Evolutionary conservation across 1,140 invertebrate genomes (phyloP), one percentile per base, ranked within the genome.

Genomic region (Aculops lycopersici): DNA sequence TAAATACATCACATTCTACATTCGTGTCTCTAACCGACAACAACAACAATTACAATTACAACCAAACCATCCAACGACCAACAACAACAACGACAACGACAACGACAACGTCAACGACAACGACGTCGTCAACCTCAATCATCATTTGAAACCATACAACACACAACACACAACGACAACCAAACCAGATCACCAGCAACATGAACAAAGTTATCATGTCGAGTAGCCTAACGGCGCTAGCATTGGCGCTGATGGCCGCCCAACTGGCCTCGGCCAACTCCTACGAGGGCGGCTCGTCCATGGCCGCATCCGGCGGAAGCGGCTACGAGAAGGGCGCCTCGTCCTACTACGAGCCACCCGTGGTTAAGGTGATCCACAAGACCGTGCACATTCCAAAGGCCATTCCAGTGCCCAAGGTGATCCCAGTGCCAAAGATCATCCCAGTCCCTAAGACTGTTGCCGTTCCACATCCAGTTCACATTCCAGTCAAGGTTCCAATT

Each of bases 351-450:
- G 44, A 45, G 20, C 44, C 44, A 4, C 44, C 44, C 12, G 38
- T 46, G 8, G 38, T 40, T 4, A 46, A 46, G 37, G 45, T 47
- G 12, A 55, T 56, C 39, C 52, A 55, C 38, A 52, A 50, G 18
- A 43, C 42, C 5, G 47, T 49, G 35, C 54, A 53, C 42, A 53
- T 55, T 14, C 52, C 47, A 21, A 51, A 47, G 36, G 41, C 42
- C 13, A 44, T 49, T 19, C 46, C 45, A 36, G 44, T 49, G 15
- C 46, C 44, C 20, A 48, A 47, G 41, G 41, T 48, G 3, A 41
- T 48, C 17, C 43, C 47, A 17, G 45, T 46, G 4, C 49, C 48
- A 15, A 46, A 49, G 40, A 19, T 49, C 17, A 39, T 50, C 20
- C 48, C 46, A 31, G 41, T 51, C 17, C 49, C 49, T 14, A 51